These are phyloP conservation scores for Caenorhabditis latens DNA, from an alignment of 1,140 invertebrate genomes.

Conservation along the genomic window DNA sequence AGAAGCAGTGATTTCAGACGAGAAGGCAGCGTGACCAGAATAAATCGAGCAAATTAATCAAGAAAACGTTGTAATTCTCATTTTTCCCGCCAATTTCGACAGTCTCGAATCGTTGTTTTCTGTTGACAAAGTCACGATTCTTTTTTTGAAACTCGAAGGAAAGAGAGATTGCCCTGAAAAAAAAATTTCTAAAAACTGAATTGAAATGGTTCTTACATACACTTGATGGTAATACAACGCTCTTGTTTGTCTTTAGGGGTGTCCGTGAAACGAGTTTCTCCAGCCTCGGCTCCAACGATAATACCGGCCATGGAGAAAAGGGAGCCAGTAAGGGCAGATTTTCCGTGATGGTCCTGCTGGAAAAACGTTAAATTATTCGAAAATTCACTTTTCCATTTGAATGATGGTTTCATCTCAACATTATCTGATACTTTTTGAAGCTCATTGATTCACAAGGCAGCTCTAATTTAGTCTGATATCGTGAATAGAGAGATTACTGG, in stretches of 20 bases:
- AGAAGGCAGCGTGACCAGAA: constrained; percentile 99
- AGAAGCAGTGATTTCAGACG: constrained; percentile 97
- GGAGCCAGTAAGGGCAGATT: constrained; percentile 98
- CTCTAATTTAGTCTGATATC: no score
- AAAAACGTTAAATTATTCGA: no score
- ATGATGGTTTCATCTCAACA: no score
- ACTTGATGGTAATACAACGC: constrained; percentile 99
- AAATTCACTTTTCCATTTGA: no score
- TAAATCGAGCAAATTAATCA: constrained; percentile 99
- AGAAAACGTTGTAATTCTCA: constrained; percentile 89
- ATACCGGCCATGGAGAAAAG: constrained; percentile 99
- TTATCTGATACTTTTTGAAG: no score
- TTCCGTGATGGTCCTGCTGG: constrained; percentile 99
- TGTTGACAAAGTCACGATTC: constrained; percentile 82
- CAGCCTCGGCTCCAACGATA: constrained; percentile 96
- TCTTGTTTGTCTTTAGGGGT: constrained; percentile 99
- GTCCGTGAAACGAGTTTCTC: constrained; percentile 98
- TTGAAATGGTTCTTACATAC: constrained; percentile 85
- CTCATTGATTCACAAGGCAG: no score
- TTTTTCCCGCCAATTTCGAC: constrained; percentile 86
- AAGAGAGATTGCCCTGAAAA: constrained; percentile 92
- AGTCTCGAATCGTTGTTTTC: constrained; percentile 81
- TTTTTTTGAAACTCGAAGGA: constrained; percentile 94
- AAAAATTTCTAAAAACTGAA: constrained; percentile 39
- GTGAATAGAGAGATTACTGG: no score